These are phyloP conservation scores for Oryzias dopingdopingensis DNA, from an alignment of 2,797 vertebrate genomes.

Conservation along the genomic window DNA sequence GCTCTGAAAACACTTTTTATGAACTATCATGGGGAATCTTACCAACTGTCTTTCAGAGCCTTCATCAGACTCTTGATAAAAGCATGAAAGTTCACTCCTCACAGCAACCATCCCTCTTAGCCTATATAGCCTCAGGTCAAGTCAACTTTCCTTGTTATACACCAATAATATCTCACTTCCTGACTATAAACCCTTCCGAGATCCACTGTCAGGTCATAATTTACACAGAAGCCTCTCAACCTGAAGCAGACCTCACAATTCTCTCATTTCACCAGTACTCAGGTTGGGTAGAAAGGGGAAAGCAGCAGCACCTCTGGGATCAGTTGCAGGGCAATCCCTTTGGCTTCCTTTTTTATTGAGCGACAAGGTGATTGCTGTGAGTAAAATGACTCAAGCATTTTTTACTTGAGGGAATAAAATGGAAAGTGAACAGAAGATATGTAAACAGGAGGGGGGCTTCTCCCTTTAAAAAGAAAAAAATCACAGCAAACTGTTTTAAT, in stretches of 20 bases:
- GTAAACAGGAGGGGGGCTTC: constrained; percentile 48
- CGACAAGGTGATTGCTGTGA: constrained; percentile 27
- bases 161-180: constrained; percentile 58
- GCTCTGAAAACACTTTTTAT: constrained; percentile 13
- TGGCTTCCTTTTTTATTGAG: constrained; percentile 27
- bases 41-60: constrained; percentile 14
- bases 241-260: constrained; percentile 44
- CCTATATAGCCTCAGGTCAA: constrained; percentile 42
- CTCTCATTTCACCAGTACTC: constrained; percentile 47
- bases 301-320: constrained; percentile 47
- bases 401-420: constrained; percentile 30
- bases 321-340: constrained; percentile 45
- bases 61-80: constrained; percentile 37
- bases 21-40: constrained; percentile 24
- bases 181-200: constrained; percentile 55
- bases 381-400: constrained; percentile 41
- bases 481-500: constrained; percentile 50
- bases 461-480: background rate
- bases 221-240: constrained; percentile 46
- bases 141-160: constrained; percentile 46
- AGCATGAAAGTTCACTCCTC: constrained; percentile 27
- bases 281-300: constrained; percentile 52
- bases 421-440: constrained; percentile 46
- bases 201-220: constrained; percentile 50
- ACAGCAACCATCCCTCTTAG: constrained; percentile 13